Base-by-base conservation (phyloP, 2,888 invertebrate genomes). In the Panzeria rudis region DNA sequence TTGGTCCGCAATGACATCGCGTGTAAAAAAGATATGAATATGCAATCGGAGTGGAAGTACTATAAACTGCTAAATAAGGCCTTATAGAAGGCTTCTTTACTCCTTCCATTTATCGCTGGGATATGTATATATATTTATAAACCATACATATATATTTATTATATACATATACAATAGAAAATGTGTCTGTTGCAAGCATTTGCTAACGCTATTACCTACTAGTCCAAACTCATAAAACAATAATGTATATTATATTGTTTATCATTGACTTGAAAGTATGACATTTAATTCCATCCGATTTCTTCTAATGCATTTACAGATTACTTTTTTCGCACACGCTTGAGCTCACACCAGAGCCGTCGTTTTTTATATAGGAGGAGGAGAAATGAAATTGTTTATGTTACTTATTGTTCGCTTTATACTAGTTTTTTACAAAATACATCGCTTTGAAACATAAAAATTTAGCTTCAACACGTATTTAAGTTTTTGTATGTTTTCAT, bases 251-350 rank as follows among this genome's bases (percentile, higher is more conserved):
- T 66, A 56, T 76, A 61, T 35, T 64, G 61, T 61, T 52, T 77
- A 80, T 71, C 44, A 69, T 73, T 83, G 69, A 79, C 62, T 84
- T 77, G 68, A 72, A 81, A 84, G 72, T 61, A 84, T 84, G 80
- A 77, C 76, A 84, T 81, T 81, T 77, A 72, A 84, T 80, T 84
- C 77, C 54, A 62, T 76, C 44, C 66, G 71, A 71, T 84, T 72
- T 77, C 66, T 76, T 84, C 56, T 71, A 84, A 79, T 75, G 75
- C 69, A 75, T 69, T 84, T 79, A 41, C 23, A 75, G 71, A 82
- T 71, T 64, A 77, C 62, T 44, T 71, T 73, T 76, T 62, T 71
- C 69, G 71, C 71, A 77, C 82, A 77, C 66, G 76, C 71, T 66
- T 83, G 50, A 77, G 59, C 66, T 77, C 56, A 76, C n/a, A 52